phyloP scores from a whole-genome alignment of 1,140 invertebrate genomes.

The Bombus soroeensis region DNA sequence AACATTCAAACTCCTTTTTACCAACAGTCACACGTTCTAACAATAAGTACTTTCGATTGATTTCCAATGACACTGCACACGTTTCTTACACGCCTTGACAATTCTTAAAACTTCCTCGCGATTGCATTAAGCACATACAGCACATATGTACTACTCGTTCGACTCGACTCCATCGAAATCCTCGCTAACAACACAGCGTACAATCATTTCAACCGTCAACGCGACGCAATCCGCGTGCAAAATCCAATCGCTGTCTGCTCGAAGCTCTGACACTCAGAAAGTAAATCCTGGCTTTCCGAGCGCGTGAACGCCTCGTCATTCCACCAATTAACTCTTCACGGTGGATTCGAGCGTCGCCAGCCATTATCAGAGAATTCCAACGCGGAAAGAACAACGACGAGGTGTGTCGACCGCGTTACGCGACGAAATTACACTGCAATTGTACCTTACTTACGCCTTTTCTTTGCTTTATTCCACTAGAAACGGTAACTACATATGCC shows the following conservation, averaged over 20 bases:
- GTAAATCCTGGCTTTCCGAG: conserved; percentile 24
- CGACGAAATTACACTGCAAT: neutral
- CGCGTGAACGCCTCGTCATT: conserved; percentile 16
- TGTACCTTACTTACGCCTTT: neutral
- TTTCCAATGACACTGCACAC: conserved; percentile 1
- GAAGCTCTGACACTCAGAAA: neutral
- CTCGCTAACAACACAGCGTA: neutral
- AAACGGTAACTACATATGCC: neutral
- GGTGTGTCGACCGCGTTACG: neutral
- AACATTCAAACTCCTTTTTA: neutral
- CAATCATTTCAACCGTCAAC: conserved; percentile 3
- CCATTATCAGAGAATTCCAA: conserved; percentile 1
- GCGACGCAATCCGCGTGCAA: neutral
- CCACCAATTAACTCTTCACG: conserved; percentile 13
- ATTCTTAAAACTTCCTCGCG: neutral
- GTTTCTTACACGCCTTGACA: neutral
- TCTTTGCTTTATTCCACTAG: neutral
- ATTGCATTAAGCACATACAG: neutral
- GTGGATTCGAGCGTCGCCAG: neutral
- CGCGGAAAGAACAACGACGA: neutral
- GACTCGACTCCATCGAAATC: neutral
- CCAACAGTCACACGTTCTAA: neutral
- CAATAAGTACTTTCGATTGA: neutral
- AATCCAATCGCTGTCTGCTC: conserved; percentile 5
- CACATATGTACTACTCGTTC: neutral